phyloP scores from a whole-genome alignment of 2,797 vertebrate species.

The Melanotaenia trifasciata region DNA sequence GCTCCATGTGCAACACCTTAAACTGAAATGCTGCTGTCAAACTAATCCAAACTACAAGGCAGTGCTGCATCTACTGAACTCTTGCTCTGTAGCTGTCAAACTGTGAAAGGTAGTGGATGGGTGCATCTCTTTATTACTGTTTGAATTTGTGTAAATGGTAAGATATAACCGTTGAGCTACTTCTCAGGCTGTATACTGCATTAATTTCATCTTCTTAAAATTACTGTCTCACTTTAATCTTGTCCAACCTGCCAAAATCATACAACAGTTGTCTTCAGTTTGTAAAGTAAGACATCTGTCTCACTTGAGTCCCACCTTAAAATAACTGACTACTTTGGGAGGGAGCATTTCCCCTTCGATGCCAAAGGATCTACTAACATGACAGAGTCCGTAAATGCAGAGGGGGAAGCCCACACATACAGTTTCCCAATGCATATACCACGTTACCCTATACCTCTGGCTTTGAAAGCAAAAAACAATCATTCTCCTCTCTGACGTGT shows the following conservation, averaged over 20 bases:
- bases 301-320: neutral
- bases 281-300: neutral
- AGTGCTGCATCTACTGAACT: neutral
- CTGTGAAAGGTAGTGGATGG: neutral
- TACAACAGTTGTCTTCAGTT: neutral
- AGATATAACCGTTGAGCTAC: neutral
- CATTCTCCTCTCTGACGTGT: slow-evolving; percentile 3
- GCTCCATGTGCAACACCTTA: neutral
- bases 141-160: neutral
- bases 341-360: slow-evolving; percentile 9
- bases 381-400: slow-evolving; percentile 19
- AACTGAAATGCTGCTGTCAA: neutral
- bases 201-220: neutral
- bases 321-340: neutral
- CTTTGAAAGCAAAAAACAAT: slow-evolving; percentile 30
- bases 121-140: neutral
- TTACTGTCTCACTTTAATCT: neutral
- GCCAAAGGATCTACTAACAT: slow-evolving; percentile 18
- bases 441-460: slow-evolving; percentile 12
- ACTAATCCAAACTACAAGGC: neutral
- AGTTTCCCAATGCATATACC: slow-evolving; percentile 2
- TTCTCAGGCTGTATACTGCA: neutral
- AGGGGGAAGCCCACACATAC: slow-evolving; percentile 14
- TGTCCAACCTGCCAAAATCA: neutral
- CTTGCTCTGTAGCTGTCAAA: neutral